Evolutionary conservation across 2,888 invertebrate genomes (phyloP).

Genomic region (Dryocosmus kuriphilus): DNA sequence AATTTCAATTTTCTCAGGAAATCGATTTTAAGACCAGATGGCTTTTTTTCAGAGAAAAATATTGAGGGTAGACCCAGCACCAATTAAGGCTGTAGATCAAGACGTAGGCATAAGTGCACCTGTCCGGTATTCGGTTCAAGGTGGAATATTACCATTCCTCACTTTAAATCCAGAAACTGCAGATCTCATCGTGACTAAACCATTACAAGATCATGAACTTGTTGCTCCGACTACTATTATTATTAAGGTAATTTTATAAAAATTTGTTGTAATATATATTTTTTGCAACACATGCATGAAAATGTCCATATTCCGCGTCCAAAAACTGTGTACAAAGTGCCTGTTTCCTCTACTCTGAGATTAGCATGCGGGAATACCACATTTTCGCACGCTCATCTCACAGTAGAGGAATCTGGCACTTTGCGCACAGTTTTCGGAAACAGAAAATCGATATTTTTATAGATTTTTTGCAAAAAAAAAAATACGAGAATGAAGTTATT

Average conservation of each 20-base stretch:
- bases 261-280: too few species aligned
- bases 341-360: too few species aligned
- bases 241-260: slow-evolving; percentile 81
- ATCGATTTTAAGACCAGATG: slow-evolving; percentile 9
- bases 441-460: too few species aligned
- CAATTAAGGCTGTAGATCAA: slow-evolving; percentile 89
- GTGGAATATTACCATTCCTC: slow-evolving; percentile 82
- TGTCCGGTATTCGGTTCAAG: slow-evolving; percentile 84
- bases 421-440: too few species aligned
- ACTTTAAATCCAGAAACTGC: slow-evolving; percentile 84
- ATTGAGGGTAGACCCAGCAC: slow-evolving; percentile 85
- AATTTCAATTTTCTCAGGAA: background rate
- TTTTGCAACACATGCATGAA: too few species aligned
- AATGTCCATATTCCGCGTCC: too few species aligned
- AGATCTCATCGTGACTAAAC: slow-evolving; percentile 80
- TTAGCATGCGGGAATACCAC: too few species aligned
- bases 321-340: too few species aligned
- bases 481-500: too few species aligned
- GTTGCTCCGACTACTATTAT: slow-evolving; percentile 88
- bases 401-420: too few species aligned
- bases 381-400: too few species aligned
- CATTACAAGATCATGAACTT: slow-evolving; percentile 82
- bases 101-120: slow-evolving; percentile 88
- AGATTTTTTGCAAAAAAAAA: too few species aligned
- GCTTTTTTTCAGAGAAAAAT: slow-evolving; percentile 80